Evolutionary conservation across 2,888 invertebrate genomes (phyloP).

Genomic region (Tortricodes alternella): DNA sequence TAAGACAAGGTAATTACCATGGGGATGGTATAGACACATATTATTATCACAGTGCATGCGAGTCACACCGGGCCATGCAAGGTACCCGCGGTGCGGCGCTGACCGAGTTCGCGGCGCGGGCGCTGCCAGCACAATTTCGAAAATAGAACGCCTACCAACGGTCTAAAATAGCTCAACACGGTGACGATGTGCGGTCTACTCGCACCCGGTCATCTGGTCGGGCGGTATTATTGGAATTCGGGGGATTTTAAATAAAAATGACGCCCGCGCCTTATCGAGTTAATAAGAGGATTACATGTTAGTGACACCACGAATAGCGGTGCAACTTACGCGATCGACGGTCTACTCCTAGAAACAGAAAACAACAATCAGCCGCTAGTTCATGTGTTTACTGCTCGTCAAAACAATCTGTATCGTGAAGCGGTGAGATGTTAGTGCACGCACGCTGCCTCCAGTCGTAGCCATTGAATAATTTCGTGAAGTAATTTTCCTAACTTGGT

Average conservation of each 20-base stretch:
- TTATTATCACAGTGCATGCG: slow-evolving; percentile 59
- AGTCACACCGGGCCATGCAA: slow-evolving; percentile 53
- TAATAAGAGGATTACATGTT: slow-evolving; percentile 72
- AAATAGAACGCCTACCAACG: slow-evolving; percentile 73
- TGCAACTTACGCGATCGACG: slow-evolving; percentile 83
- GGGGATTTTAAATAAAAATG: slow-evolving; percentile 46
- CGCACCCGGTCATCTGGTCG: slow-evolving; percentile 58
- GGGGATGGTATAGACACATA: slow-evolving; percentile 47
- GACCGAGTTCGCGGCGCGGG: slow-evolving; percentile 78
- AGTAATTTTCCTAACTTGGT: slow-evolving; percentile 13
- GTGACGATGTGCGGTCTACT: slow-evolving; percentile 50
- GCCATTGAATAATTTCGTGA: slow-evolving; percentile 14
- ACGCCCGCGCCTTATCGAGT: slow-evolving; percentile 70
- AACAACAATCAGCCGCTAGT: slow-evolving; percentile 81
- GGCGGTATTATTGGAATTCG: slow-evolving; percentile 50
- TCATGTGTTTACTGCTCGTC: slow-evolving; percentile 24
- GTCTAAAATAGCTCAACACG: slow-evolving; percentile 64
- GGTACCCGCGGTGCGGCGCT: no score
- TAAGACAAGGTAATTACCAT: slow-evolving; percentile 50
- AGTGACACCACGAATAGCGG: slow-evolving; percentile 82
- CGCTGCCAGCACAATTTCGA: slow-evolving; percentile 62
- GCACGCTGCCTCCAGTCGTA: slow-evolving; percentile 11
- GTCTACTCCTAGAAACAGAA: slow-evolving; percentile 84
- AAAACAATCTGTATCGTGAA: slow-evolving; percentile 33
- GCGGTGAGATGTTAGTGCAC: slow-evolving; percentile 63